Conservation (phyloP, 2,888 invertebrate genomes). For the Tipula lateralis region DNA sequence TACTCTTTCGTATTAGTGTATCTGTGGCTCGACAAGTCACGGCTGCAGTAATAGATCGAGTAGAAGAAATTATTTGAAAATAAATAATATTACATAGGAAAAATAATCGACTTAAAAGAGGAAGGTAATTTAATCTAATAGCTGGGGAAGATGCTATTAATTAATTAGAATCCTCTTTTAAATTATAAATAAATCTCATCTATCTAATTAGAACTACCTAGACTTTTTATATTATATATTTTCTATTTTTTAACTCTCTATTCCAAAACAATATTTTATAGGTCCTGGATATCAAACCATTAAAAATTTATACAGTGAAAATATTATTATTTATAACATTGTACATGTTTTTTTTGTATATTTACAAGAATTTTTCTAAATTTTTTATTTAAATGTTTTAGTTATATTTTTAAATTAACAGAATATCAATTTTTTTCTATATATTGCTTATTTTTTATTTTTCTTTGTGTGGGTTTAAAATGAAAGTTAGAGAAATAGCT, state of each 20-base stretch:
- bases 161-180: not conserved
- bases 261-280: conserved; percentile 6
- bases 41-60: not conserved
- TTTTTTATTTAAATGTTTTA: not conserved
- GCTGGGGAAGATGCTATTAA: conserved; percentile 49
- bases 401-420: not conserved
- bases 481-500: not conserved
- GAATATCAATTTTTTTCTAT: not conserved
- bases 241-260: not conserved
- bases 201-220: conserved; percentile 15
- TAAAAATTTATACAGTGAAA: not conserved
- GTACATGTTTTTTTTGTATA: not conserved
- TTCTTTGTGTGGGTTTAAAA: not conserved
- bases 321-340: not conserved
- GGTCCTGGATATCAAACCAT: not conserved
- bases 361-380: conserved; percentile 11
- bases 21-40: not conserved
- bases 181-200: not conserved
- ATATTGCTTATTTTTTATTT: not conserved
- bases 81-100: not conserved
- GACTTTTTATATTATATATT: not conserved
- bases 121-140: conserved; percentile 38
- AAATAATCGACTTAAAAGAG: not conserved
- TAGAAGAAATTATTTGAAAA: not conserved
- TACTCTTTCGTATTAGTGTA: not conserved